Base-by-base conservation (phyloP, 2,797 vertebrate genomes). In the Enteromius treurensis region DNA sequence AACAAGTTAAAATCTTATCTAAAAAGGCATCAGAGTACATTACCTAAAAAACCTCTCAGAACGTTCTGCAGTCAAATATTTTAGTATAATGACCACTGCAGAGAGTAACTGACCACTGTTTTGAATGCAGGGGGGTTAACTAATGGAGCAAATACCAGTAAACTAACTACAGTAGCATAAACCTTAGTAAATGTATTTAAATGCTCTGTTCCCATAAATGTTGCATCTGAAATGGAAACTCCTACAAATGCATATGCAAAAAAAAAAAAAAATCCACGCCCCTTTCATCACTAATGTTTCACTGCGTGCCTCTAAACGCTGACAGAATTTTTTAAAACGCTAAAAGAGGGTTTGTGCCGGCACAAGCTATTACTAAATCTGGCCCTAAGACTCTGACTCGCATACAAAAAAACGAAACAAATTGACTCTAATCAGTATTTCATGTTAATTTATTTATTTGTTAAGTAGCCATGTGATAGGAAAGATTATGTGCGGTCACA, bases 371-470 rank as follows among this genome's bases (percentile, higher is more conserved):
- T 62, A 29, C 13, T 64, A 17, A 17, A 64, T 3, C 6, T 64
- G 60, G 1, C 26, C 13, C 14, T 29, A 65, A 62, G 29, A 68
- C 14, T 79, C 65, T 21, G n/a, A 65, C 77, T 55, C 8, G 53
- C 64, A 51, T n/a, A n/a, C 45, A 67, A 67, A 70, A 69, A 19
- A 42, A 23, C 0, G 4, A 51, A 51, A 19, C 3, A 64, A 49
- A 34, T 65, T 2, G 8, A n/a, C 7, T 49, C 11, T 51, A 17
- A 79, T 53, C 10, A 79, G 32, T 79, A 40, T 37, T 69, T 69
- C 15, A 69, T 26, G 49, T 55, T 23, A 21, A 69, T 53, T 68
- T 32, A 45, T 53, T 69, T 58, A 80, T 70, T 58, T 70, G 6
- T 17, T 32, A 47, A 64, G 58, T 64, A 45, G 19, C 23, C 37